Conservation (phyloP, 2,113 vertebrate species). For the Rhinopomastus cyanomelas region DNA sequence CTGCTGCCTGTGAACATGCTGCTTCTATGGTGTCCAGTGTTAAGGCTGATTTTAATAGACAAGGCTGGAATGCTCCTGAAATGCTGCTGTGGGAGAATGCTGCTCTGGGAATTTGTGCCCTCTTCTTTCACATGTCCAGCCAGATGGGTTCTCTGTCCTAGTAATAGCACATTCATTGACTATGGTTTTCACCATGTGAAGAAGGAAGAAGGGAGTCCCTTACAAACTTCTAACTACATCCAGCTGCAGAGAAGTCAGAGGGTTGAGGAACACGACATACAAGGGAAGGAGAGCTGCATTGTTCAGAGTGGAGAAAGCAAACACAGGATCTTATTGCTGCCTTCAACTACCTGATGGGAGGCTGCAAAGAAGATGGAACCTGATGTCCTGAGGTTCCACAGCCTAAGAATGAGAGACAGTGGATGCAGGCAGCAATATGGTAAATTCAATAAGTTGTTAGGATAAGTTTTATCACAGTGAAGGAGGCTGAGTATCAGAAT, state of each 20-base stretch:
- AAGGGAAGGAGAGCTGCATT: rapidly evolving
- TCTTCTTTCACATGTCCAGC: neutral
- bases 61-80: neutral
- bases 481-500: neutral
- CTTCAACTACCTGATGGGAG: neutral
- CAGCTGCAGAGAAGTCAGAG: neutral
- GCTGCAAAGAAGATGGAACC: neutral
- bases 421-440: neutral
- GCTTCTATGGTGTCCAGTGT: neutral
- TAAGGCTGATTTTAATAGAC: neutral
- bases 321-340: neutral
- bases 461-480: neutral
- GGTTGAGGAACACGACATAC: rapidly evolving
- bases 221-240: neutral
- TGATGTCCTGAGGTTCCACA: neutral
- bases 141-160: neutral
- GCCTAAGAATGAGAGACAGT: neutral
- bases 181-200: neutral
- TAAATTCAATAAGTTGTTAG: neutral
- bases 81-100: neutral
- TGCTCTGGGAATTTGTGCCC: neutral
- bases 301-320: neutral
- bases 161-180: neutral
- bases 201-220: neutral
- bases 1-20: neutral